A percentile compares a stretch with the other conserved stretches of the same genome.
These are phyloP conservation scores for Agriopis leucophaearia DNA, from an alignment of 2,888 invertebrate species.

Conservation along the genomic window DNA sequence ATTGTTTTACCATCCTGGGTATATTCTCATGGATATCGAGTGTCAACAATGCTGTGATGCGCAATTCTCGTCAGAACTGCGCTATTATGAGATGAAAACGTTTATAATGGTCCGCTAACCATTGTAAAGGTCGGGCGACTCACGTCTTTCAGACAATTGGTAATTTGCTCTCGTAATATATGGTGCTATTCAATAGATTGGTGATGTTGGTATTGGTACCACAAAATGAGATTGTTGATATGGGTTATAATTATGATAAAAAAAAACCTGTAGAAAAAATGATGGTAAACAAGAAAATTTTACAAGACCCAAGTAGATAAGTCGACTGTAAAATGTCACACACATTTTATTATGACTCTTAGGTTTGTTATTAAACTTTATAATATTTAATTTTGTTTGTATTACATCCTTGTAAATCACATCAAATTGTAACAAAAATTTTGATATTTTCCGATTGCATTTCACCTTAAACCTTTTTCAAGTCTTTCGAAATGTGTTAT, in stretches of 20 bases:
- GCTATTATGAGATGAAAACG: slow-evolving; percentile 28
- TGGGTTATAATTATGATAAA: too few species aligned
- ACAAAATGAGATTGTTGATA: neutral
- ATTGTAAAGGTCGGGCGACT: slow-evolving; percentile 17
- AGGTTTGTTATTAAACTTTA: too few species aligned
- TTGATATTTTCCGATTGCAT: neutral
- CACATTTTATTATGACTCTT: too few species aligned
- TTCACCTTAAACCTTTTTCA: neutral
- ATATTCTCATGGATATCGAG: slow-evolving; percentile 28
- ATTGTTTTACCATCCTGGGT: slow-evolving; percentile 2
- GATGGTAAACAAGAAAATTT: too few species aligned
- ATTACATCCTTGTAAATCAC: too few species aligned
- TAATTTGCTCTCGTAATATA: slow-evolving; percentile 16
- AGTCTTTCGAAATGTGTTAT: neutral
- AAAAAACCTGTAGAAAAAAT: too few species aligned
- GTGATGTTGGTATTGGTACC: neutral
- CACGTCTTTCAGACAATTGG: slow-evolving; percentile 24
- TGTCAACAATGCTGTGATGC: slow-evolving; percentile 32
- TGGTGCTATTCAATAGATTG: slow-evolving; percentile 8
- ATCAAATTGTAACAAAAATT: too few species aligned
- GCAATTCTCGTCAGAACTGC: slow-evolving; percentile 14
- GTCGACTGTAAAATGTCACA: too few species aligned
- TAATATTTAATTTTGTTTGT: too few species aligned
- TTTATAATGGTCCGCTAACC: slow-evolving; percentile 18
- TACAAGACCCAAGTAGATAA: too few species aligned